phyloP scores from a whole-genome alignment of 2,888 invertebrate species.

The Willowsia nigromaculata region DNA sequence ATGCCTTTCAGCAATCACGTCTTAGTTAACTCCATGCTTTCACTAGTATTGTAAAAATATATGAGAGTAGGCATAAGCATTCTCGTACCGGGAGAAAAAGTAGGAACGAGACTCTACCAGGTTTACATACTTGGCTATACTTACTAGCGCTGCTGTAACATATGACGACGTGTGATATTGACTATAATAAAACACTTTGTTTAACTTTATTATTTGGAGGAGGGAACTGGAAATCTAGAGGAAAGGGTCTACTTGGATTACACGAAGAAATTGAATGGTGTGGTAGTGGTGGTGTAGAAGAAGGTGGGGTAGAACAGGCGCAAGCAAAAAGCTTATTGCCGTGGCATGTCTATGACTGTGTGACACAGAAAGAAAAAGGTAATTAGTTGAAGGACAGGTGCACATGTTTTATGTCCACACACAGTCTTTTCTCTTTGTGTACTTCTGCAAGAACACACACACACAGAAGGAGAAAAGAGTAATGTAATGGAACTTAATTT shows the following conservation, averaged over 20 bases:
- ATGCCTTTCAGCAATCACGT: conserved; percentile 2
- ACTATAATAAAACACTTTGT: conserved; percentile 10
- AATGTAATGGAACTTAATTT: conserved; percentile 23
- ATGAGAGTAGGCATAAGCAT: too few relatives aligned
- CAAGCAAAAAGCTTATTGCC: not conserved
- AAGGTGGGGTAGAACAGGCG: not conserved
- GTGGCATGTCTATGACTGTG: conserved; percentile 19
- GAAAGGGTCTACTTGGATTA: not conserved
- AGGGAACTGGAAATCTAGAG: not conserved
- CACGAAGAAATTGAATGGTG: not conserved
- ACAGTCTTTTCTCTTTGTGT: not conserved
- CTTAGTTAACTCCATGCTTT: not conserved
- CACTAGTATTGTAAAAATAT: too few relatives aligned
- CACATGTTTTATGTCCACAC: conserved; percentile 61
- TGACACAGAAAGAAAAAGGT: conserved; percentile 50
- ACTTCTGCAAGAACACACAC: not conserved
- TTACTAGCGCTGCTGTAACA: not conserved
- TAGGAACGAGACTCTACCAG: not conserved
- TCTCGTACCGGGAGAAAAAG: too few relatives aligned
- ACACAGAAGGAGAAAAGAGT: not conserved
- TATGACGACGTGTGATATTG: conserved; percentile 14
- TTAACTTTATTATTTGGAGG: conserved; percentile 4
- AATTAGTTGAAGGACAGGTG: conserved; percentile 68
- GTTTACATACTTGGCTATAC: not conserved
- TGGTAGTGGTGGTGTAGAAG: not conserved